A percentile compares a stretch with the other conserved stretches of the same genome.
Conservation (phyloP, 2,888 invertebrate species). For the Alviniconcha strummeri region DNA sequence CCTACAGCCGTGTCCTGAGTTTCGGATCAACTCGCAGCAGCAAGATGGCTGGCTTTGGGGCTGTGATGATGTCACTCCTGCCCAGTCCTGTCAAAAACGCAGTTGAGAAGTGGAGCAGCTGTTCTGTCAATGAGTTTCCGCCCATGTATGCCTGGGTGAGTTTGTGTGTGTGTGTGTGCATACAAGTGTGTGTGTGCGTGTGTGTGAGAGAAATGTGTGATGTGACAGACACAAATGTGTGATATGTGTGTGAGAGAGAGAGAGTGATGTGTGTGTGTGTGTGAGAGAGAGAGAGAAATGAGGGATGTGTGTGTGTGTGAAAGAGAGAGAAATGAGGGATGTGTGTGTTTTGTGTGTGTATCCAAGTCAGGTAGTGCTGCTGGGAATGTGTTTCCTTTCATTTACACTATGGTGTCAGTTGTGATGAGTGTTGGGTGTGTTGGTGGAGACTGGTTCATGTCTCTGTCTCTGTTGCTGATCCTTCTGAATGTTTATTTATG, state of each 20-base stretch:
- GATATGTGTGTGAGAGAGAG: background rate
- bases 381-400: no score
- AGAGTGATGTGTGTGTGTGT: no score
- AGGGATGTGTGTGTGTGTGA: no score
- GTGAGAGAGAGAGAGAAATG: no score
- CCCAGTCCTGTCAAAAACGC: slow-evolving; percentile 77
- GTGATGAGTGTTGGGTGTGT: no score
- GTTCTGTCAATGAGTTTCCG: slow-evolving; percentile 77
- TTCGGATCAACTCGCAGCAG: slow-evolving; percentile 73
- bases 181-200: background rate
- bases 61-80: slow-evolving; percentile 76
- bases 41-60: slow-evolving; percentile 76
- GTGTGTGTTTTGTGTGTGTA: no score
- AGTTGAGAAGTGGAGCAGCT: slow-evolving; percentile 80
- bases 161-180: slow-evolving; percentile 26
- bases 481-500: no score
- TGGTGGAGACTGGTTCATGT: no score
- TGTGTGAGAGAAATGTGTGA: background rate
- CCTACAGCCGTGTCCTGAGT: slow-evolving; percentile 73
- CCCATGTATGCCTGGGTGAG: slow-evolving; percentile 76
- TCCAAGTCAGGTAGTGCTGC: no score
- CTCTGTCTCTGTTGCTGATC: no score
- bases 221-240: background rate
- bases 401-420: no score
- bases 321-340: no score